Base-by-base conservation (phyloP, 2,113 vertebrate species). In the Stomatorhinus ivindoensis region DNA sequence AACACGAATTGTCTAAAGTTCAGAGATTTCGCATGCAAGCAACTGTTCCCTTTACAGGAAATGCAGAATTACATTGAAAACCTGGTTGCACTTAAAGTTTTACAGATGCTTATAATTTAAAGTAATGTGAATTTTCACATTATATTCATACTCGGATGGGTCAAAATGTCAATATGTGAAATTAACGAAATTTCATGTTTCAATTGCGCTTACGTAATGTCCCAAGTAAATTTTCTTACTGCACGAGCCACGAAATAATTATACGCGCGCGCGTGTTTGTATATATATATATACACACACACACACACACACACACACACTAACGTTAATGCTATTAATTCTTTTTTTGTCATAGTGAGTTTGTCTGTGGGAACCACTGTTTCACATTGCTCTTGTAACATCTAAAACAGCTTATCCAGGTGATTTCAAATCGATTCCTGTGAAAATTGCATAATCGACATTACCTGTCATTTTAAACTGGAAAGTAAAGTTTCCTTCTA, bases 1-100 rank as follows among this genome's bases (percentile, higher is more conserved):
- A 91, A 93, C 89, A 91, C 92, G 90, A 91, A 91, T 90, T 91
- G 94, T 93, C 92, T 93, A 95, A 96, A 96, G 95, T 95, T 95
- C 94, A 96, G 50, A 91, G 92, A 93, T 93, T 89, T 89, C 85
- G 87, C 69, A 82, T 86, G 87, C 58, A 91, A 91, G 90, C 87
- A 88, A 88, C 76, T 76, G 42, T 46, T 87, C 46, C 42, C 47
- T 80, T 44, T 55, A 42, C 13, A 42, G 24, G 44, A 47, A 84
- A 84, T 46, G 44, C 82, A 46, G 42, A 84, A 84, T n/a, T 84
- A 24, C 42, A 84, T 47, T 84, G 21, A 19, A 84, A 84, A 84
- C 15, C 24, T 39, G 11, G 11, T 73, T 73, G 8, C 13, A 35
- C 31, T 35, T 42, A 80, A 47, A 84, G 8, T n/a, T 84, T 47